phyloP scores from a whole-genome alignment of 2,113 vertebrate species.

The Oreamnos americanus region DNA sequence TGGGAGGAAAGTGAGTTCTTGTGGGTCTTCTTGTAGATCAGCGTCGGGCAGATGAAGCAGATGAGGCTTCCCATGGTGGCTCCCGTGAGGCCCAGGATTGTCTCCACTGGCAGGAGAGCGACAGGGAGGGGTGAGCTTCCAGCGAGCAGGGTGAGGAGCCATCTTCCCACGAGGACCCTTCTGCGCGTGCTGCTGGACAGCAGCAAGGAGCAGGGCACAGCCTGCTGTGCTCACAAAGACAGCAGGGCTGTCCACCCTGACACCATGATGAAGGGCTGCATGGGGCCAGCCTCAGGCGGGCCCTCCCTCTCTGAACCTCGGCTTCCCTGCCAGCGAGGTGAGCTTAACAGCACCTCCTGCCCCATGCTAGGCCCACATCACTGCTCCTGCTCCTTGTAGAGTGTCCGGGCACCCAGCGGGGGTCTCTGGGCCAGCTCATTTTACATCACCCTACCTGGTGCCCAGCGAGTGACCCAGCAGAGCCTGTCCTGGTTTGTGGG shows the following conservation, averaged over 20 bases:
- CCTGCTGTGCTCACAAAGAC: neutral
- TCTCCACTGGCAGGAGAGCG: constrained; percentile 88
- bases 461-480: neutral
- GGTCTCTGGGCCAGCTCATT: neutral
- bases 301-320: neutral
- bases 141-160: accelerated
- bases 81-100: constrained; percentile 95
- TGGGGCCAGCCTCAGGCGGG: neutral
- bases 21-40: constrained; percentile 96
- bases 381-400: accelerated
- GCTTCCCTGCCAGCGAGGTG: neutral
- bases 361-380: neutral
- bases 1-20: constrained; percentile 90
- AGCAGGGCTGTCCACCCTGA: accelerated
- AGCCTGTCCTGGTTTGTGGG: neutral
- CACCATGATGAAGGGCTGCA: accelerated
- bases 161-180: accelerated
- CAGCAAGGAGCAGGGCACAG: neutral
- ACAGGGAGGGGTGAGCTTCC: neutral
- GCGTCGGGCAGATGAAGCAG: constrained; percentile 97
- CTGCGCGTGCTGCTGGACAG: accelerated
- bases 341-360: neutral
- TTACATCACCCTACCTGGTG: neutral
- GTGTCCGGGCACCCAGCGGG: accelerated
- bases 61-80: constrained; percentile 99